A percentile compares a stretch with the other conserved stretches of the same genome.
Conservation (phyloP, 2,888 invertebrate genomes). For the Hypsopygia costalis region DNA sequence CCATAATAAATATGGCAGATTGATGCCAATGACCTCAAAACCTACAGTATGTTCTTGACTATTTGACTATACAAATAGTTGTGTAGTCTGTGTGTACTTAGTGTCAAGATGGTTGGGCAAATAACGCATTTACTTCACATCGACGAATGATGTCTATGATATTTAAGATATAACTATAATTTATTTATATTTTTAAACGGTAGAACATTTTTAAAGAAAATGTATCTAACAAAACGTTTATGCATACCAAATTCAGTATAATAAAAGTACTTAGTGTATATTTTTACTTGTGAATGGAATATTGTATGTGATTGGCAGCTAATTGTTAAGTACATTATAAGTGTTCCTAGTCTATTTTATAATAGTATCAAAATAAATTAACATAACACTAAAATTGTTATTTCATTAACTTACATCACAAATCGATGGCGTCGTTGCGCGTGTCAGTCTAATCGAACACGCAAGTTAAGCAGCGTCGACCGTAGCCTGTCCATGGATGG, state of each 20-base stretch:
- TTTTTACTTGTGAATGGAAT: too few species aligned
- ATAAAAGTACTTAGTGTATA: not conserved
- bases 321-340: not conserved
- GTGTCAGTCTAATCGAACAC: too few species aligned
- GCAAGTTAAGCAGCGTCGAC: too few species aligned
- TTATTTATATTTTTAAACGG: too few species aligned
- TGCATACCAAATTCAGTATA: not conserved
- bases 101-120: not conserved
- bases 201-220: slow-evolving; percentile 1
- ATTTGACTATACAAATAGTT: not conserved
- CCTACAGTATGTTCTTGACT: not conserved
- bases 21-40: not conserved
- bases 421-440: too few species aligned
- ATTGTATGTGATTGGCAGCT: slow-evolving; percentile 6
- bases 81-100: not conserved
- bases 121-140: not conserved
- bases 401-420: not conserved
- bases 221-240: not conserved
- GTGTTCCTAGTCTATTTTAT: slow-evolving; percentile 9
- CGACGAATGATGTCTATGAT: not conserved
- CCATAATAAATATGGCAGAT: not conserved
- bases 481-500: too few species aligned
- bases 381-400: not conserved
- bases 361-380: slow-evolving; percentile 3
- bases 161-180: too few species aligned